Conservation (phyloP, 2,888 invertebrate species). For the Quadroppia sp. region DNA sequence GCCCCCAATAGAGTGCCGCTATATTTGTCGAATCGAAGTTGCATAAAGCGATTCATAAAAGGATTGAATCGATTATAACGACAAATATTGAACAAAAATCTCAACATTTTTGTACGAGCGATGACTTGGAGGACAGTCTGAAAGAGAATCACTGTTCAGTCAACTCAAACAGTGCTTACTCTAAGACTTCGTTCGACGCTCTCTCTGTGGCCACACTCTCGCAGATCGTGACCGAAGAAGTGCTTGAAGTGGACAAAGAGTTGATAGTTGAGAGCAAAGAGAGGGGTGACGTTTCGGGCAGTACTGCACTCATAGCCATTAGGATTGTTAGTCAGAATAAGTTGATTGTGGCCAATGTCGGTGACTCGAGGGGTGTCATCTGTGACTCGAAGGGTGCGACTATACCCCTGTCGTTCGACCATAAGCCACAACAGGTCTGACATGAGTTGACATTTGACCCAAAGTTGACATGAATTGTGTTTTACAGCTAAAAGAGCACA, state of each 20-base stretch:
- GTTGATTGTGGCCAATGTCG: slow-evolving; percentile 89
- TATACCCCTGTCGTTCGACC: slow-evolving; percentile 88
- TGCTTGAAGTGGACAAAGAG: slow-evolving; percentile 74
- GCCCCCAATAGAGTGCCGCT: neutral
- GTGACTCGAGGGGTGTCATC: slow-evolving; percentile 93
- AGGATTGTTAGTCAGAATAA: slow-evolving; percentile 69
- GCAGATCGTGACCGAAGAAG: slow-evolving; percentile 75
- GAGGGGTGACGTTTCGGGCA: slow-evolving; percentile 65
- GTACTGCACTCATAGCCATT: slow-evolving; percentile 80
- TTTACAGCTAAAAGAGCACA: slow-evolving; percentile 73
- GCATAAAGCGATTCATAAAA: neutral
- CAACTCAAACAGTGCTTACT: too few relatives aligned
- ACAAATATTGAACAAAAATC: neutral
- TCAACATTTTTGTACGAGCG: neutral
- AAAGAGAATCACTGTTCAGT: neutral
- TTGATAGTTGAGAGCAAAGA: slow-evolving; percentile 77
- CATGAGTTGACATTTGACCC: neutral
- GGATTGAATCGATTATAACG: neutral
- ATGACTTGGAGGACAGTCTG: neutral
- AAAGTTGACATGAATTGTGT: too few relatives aligned
- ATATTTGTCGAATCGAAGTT: slow-evolving; percentile 8
- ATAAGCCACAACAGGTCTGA: slow-evolving; percentile 86
- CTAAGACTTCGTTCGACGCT: slow-evolving; percentile 10
- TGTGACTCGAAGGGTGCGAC: slow-evolving; percentile 84
- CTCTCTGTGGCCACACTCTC: slow-evolving; percentile 42